These are phyloP conservation scores for Oryzias dopingdopingensis DNA, from an alignment of 2,797 vertebrate species.

Conservation along the genomic window DNA sequence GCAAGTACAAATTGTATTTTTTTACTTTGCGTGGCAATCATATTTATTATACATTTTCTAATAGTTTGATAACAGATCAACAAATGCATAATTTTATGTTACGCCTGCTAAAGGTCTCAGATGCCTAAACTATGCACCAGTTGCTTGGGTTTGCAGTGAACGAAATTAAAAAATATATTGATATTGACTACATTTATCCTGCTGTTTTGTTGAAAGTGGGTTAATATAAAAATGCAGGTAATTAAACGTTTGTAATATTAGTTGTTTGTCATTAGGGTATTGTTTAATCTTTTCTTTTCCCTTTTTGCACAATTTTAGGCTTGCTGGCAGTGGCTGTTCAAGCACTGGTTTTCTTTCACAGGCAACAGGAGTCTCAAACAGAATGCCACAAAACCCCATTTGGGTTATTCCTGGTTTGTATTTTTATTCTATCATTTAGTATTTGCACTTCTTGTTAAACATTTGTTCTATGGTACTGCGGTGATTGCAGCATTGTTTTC, in stretches of 20 bases:
- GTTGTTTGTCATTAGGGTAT: background rate
- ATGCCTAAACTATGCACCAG: background rate
- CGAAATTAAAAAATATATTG: background rate
- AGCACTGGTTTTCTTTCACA: slow-evolving; percentile 42
- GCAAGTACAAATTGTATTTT: too few species aligned
- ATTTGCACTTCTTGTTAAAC: background rate
- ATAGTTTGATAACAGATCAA: background rate
- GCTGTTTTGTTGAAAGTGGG: background rate
- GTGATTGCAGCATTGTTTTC: background rate
- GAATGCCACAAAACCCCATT: slow-evolving; percentile 48
- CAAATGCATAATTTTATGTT: background rate
- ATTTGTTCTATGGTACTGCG: background rate
- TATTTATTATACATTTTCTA: background rate
- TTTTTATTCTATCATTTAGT: background rate
- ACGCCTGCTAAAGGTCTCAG: background rate
- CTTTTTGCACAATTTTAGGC: slow-evolving; percentile 31
- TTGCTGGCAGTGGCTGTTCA: slow-evolving; percentile 47
- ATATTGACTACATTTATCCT: background rate
- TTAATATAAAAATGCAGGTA: background rate
- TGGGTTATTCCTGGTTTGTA: slow-evolving; percentile 69
- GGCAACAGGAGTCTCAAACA: slow-evolving; percentile 36
- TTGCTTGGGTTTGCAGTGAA: background rate
- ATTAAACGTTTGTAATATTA: background rate
- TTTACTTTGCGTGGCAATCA: too few species aligned
- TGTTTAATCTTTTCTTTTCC: slow-evolving; percentile 13